Evolutionary conservation across 2,113 vertebrate genomes (phyloP).

Genomic region (Irena cyanogastra): DNA sequence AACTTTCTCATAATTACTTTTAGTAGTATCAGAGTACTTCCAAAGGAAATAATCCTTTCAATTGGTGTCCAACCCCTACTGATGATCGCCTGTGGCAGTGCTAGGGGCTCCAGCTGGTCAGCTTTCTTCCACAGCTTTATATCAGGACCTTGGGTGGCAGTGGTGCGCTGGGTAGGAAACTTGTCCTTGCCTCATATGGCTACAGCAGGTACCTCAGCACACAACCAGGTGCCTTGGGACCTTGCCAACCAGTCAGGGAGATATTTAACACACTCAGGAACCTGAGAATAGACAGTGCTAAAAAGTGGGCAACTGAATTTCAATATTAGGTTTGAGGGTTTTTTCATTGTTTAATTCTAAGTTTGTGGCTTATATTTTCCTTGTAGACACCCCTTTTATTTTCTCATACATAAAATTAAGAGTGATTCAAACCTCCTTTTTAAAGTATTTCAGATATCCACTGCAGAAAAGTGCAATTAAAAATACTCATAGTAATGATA

Average conservation of each 20-base stretch:
- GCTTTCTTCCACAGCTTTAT: background rate
- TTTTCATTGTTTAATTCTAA: background rate
- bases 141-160: background rate
- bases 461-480: background rate
- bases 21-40: background rate
- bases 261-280: background rate
- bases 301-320: background rate
- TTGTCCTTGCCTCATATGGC: background rate
- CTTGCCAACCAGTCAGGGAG: background rate
- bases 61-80: accelerated
- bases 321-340: background rate
- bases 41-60: background rate
- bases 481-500: background rate
- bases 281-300: background rate
- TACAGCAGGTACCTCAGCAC: background rate
- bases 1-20: background rate
- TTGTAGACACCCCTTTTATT: background rate
- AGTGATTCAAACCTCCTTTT: background rate
- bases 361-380: background rate
- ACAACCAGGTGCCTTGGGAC: background rate
- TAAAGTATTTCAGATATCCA: background rate
- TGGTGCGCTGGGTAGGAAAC: background rate
- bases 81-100: background rate
- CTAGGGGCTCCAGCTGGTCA: background rate
- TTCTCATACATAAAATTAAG: background rate